Evolutionary conservation across 2,888 invertebrate genomes (phyloP), one percentile per base, ranked within the genome.

Genomic region (Machimus atricapillus): DNA sequence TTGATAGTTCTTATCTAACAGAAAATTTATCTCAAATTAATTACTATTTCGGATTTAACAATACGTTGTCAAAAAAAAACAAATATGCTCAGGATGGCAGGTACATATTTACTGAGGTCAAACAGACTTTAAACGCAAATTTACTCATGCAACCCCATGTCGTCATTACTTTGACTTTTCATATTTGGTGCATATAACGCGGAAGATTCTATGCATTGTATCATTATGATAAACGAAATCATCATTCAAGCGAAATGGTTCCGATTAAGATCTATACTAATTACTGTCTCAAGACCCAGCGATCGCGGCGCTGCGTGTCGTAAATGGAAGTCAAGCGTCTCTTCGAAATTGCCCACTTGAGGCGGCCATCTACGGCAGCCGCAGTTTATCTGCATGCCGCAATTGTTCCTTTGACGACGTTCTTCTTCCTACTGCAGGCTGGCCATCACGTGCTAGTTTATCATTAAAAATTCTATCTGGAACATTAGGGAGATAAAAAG

Each of bases 391-490:
- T 74, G 43, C 85, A n/a, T 43, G 7, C 74, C 46, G 23, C 85
- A 85, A 74, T 74, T 40, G 37, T 40, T 34, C 76, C 31, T 34
- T 19, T 19, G 23, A 23, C 56, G 23, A 43, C 19, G 56, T 37
- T 74, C 27, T 40, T 31, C 43, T 43, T 52, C 23, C 12, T 14
- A 73, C 34, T 23, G 37, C n/a, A 52, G 23, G 56, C 27, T 76
- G 74, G 85, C 83, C 88, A 88, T 89, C 89, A 89, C 89, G 89
- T 89, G 90, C 88, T 89, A 90, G 89, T 89, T 90, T 90, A 90
- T 90, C 90, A 90, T 90, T 90, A 90, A 89, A 89, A 89, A 90
- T 90, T 90, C 90, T 89, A 89, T 89, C 89, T 89, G 90, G 88
- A 88, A 86, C 87, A 87, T 88, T 90, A 90, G 88, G 89, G 34